Evolutionary conservation across 2,888 invertebrate genomes (phyloP).

Genomic region (Drosophila koepferae): DNA sequence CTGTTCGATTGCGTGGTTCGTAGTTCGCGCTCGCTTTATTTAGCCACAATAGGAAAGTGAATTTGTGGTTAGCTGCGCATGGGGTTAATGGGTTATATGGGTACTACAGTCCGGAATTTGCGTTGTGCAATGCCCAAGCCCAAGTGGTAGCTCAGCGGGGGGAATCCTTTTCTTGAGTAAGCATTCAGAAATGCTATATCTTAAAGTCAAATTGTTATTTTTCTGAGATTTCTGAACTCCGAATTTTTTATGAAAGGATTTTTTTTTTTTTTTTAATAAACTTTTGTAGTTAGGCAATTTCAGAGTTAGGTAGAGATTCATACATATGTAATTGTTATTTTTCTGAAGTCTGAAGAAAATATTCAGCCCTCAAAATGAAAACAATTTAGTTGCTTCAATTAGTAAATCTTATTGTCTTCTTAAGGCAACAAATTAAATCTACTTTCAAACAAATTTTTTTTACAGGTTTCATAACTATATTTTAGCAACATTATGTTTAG

Average conservation of each 20-base stretch:
- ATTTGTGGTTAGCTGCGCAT: conserved; percentile 43
- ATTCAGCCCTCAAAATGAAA: not conserved
- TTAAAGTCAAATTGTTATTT: not conserved
- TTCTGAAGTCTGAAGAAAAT: not conserved
- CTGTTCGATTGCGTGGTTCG: conserved; percentile 6
- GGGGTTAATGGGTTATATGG: conserved; percentile 30
- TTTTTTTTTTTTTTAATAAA: too few relatives aligned
- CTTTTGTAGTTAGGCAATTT: too few relatives aligned
- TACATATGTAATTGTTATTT: too few relatives aligned
- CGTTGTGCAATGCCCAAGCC: not conserved
- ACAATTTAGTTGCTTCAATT: not conserved
- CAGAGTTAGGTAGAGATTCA: too few relatives aligned
- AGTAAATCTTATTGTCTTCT: too few relatives aligned
- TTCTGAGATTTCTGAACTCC: not conserved
- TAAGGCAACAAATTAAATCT: too few relatives aligned
- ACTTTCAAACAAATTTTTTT: too few relatives aligned
- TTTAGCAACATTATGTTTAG: too few relatives aligned
- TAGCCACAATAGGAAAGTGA: conserved; percentile 50
- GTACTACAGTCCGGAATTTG: not conserved
- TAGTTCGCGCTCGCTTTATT: conserved; percentile 15
- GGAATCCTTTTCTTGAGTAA: not conserved
- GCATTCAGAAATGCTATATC: not conserved
- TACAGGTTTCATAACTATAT: too few relatives aligned
- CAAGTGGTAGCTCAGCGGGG: not conserved
- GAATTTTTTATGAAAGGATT: not conserved